Evolutionary conservation across 2,113 vertebrate species (phyloP), one percentile per base, ranked within the genome.

Genomic region (western clawed frog (Xenopus tropicalis)): DNA sequence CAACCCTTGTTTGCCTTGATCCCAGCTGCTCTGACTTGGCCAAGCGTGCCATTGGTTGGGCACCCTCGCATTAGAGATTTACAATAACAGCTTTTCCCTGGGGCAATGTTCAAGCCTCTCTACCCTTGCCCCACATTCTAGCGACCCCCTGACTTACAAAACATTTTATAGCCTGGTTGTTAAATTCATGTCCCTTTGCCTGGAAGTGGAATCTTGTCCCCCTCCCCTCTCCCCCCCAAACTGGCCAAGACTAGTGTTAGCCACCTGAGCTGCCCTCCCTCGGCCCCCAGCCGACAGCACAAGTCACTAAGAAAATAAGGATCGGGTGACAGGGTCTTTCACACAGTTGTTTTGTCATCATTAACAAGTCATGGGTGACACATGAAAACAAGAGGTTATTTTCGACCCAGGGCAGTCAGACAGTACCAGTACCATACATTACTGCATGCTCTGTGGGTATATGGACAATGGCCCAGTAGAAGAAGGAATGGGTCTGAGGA

Each of bases 221-320:
- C 56, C 42, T 14, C 58, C 3, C 17, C 2, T 12, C 23, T 9
- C 2, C 19, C 9, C 13, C 23, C 24, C 12, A 63, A 69, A 69
- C 73, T 68, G 65, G 65, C 21, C 14, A 10, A 37, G 24, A 61
- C 72, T 24, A 43, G 72, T 29, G 17, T 20, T 3, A 37, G 72
- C 54, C 63, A 74, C 71, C 71, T 74, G 63, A 66, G 64, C 63
- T 58, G 37, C 58, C 17, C 52, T 54, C 23, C 23, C 29, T 17
- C 14, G 8, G 43, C 43, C 16, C 64, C n/a, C 21, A 20, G n/a
- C 44, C 17, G 44, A 48, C 64, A 59, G 21, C 57, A 11, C 22
- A 48, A 66, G 64, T 51, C 25, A 44, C 62, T 44, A 66, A 46
- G 43, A 66, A 66, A 74, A 11, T n/a, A 71, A 61, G 42, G 62